A percentile compares a stretch with the other conserved stretches of the same genome.
phyloP scores from a whole-genome alignment of 2,797 vertebrate species.

The Chromobotia macracanthus region DNA sequence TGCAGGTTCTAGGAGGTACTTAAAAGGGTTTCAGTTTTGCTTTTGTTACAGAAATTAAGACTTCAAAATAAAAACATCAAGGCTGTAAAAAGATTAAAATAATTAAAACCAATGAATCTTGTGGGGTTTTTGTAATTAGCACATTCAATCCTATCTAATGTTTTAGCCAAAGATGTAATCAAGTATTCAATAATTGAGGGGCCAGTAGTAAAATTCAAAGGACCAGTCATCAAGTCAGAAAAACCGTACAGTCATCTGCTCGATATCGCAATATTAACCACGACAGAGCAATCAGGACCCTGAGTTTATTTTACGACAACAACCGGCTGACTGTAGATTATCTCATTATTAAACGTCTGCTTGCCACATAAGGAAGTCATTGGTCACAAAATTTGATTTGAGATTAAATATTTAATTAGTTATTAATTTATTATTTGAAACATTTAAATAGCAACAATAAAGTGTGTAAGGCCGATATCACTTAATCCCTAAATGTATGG shows the following conservation, averaged over 20 bases:
- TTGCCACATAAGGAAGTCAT: too few species aligned
- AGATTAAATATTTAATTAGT: too few species aligned
- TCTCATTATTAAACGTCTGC: too few species aligned
- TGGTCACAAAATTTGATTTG: too few species aligned
- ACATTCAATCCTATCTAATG: not conserved
- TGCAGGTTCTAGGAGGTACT: not conserved
- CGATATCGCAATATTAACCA: too few species aligned
- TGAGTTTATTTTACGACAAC: too few species aligned
- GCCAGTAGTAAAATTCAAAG: not conserved
- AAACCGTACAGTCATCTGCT: not conserved
- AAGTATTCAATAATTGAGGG: not conserved
- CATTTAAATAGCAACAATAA: too few species aligned
- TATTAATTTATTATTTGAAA: too few species aligned
- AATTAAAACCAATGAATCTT: not conserved
- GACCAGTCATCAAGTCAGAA: not conserved
- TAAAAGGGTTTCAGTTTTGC: not conserved
- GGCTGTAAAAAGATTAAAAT: not conserved
- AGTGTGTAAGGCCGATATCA: too few species aligned
- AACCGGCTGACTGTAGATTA: too few species aligned
- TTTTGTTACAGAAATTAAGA: not conserved
- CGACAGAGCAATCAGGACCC: too few species aligned
- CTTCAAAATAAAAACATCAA: not conserved
- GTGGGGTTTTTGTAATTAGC: conserved; percentile 1
- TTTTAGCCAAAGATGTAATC: not conserved
- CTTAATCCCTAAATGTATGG: not conserved